Conservation (phyloP, 2,888 invertebrate species). For the Odontothrips loti region DNA sequence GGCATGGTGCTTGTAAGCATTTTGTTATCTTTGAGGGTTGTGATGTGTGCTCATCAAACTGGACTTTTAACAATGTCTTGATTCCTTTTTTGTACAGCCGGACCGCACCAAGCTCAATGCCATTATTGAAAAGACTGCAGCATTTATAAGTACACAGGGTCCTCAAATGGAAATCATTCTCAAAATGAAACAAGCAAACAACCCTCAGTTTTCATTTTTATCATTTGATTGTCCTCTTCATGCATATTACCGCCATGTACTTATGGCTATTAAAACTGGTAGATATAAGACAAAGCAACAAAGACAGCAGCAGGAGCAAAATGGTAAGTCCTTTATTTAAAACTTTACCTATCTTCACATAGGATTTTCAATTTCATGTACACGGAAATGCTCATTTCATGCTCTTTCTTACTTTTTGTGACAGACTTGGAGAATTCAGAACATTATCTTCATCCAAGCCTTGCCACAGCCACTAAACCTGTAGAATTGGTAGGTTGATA, state of each 20-base stretch:
- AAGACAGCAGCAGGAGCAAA: conserved; percentile 26
- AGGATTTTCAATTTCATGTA: neutral
- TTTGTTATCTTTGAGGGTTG: conserved; percentile 23
- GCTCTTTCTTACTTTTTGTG: neutral
- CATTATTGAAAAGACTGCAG: conserved; percentile 91
- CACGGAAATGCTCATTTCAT: neutral
- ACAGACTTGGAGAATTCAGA: conserved; percentile 53
- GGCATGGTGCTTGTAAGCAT: conserved; percentile 66
- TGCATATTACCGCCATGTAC: conserved; percentile 80
- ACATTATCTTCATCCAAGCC: conserved; percentile 80
- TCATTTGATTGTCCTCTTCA: conserved; percentile 79
- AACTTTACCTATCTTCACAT: neutral
- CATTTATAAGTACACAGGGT: conserved; percentile 84
- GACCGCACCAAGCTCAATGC: conserved; percentile 81
- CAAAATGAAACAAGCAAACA: conserved; percentile 93
- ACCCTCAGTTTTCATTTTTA: conserved; percentile 89
- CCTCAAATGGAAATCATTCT: conserved; percentile 98
- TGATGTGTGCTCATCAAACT: conserved; percentile 14
- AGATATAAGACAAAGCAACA: conserved; percentile 49
- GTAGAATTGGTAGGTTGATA: conserved; percentile 61
- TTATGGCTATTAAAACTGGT: conserved; percentile 63
- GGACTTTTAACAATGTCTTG: neutral
- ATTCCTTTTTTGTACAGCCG: conserved; percentile 58
- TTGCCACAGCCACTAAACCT: conserved; percentile 55
- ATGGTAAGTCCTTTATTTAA: neutral